Percentiles rank a stretch among this genome's conserved stretches.
Conservation (phyloP, 2,797 vertebrate genomes). For the Micropoecilia bifurca region DNA sequence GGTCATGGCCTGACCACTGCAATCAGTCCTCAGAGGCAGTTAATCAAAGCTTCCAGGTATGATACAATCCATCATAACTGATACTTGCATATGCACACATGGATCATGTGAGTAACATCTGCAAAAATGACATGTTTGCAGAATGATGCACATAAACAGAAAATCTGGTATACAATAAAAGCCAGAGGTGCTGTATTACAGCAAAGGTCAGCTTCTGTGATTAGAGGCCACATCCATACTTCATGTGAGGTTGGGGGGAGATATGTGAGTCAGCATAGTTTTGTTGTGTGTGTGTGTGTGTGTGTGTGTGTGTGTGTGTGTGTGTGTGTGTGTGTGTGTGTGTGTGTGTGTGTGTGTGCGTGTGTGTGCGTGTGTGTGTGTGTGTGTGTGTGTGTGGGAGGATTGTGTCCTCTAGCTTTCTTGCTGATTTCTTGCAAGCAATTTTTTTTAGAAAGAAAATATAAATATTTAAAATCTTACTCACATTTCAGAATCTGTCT, state of each 20-base stretch:
- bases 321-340: not conserved
- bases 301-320: not conserved
- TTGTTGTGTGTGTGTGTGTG: not conserved
- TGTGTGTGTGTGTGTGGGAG: not conserved
- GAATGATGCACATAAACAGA: conserved; percentile 8
- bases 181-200: not conserved
- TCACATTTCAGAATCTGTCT: not conserved
- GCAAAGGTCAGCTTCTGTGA: conserved; percentile 13
- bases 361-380: not conserved
- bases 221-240: not conserved
- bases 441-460: not conserved
- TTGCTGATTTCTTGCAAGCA: not conserved
- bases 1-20: conserved; percentile 52
- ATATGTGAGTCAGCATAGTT: conserved; percentile 21
- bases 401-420: not conserved
- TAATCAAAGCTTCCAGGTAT: conserved; percentile 49
- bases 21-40: conserved; percentile 47
- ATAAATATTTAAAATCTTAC: not conserved
- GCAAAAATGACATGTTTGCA: conserved; percentile 8
- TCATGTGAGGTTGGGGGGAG: not conserved
- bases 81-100: conserved; percentile 5
- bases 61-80: conserved; percentile 38
- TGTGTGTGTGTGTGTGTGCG: conserved; percentile 1
- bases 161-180: not conserved
- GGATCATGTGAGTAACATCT: conserved; percentile 19